phyloP scores from a whole-genome alignment of 2,113 vertebrate genomes.

The Nannospalax galili region DNA sequence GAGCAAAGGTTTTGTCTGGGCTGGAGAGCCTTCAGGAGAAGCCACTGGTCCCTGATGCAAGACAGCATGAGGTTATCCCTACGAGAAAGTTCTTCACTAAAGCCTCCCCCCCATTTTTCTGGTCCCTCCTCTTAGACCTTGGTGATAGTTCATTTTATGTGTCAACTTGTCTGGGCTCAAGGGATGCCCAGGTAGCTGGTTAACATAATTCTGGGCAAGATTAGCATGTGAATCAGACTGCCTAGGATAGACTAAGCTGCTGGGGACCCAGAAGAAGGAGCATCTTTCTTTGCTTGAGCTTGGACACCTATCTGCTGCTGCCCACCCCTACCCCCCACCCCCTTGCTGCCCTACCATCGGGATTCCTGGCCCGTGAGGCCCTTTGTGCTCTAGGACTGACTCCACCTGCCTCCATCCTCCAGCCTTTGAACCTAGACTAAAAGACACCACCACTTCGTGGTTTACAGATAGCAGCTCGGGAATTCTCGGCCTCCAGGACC shows the following conservation, averaged over 20 bases:
- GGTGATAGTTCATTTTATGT: background rate
- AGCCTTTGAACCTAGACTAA: background rate
- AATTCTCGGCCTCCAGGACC: fast-evolving
- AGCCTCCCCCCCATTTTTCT: background rate
- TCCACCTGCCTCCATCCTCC: background rate
- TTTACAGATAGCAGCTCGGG: background rate
- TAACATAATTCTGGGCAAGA: background rate
- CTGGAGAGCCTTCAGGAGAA: background rate
- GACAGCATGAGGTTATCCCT: background rate
- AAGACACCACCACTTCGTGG: no score
- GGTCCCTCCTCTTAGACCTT: background rate
- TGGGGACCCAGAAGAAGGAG: background rate
- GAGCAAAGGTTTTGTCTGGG: background rate
- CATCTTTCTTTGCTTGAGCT: background rate
- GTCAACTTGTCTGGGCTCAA: background rate
- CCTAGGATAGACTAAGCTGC: no score
- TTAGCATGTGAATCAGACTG: background rate
- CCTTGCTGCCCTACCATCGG: no score
- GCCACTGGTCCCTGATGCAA: background rate
- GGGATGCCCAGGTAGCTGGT: background rate
- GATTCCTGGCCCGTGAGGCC: background rate
- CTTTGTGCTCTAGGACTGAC: background rate
- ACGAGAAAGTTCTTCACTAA: background rate
- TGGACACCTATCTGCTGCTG: background rate
- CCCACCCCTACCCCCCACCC: background rate